These are phyloP conservation scores for Crossaster papposus DNA, from an alignment of 53 echinoderm and acorn worm species.

Conservation along the genomic window DNA sequence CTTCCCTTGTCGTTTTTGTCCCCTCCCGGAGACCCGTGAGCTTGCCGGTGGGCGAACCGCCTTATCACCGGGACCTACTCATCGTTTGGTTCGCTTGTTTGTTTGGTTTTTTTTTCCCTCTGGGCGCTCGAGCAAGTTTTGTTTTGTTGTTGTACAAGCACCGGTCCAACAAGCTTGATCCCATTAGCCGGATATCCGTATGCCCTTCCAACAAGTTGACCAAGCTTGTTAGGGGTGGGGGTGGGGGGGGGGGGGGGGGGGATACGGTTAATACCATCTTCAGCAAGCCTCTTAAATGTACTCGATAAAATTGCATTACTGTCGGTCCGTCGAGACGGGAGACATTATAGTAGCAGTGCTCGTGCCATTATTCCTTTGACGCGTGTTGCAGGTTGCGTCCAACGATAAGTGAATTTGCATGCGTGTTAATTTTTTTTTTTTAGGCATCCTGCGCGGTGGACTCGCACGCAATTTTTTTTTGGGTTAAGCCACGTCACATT, in stretches of 20 bases:
- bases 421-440: neutral
- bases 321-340: constrained; percentile 33
- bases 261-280: too few species aligned
- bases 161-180: constrained; percentile 10
- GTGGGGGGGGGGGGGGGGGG: too few species aligned
- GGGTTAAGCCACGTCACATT: too few species aligned
- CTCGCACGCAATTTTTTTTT: too few species aligned
- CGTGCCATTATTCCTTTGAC: neutral
- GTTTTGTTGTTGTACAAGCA: neutral
- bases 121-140: constrained; percentile 13
- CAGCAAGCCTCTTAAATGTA: constrained; percentile 40
- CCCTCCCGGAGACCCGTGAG: constrained; percentile 43
- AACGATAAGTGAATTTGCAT: neutral
- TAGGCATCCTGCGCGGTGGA: too few species aligned
- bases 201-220: constrained; percentile 58
- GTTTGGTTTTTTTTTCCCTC: constrained; percentile 34
- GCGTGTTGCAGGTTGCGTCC: neutral
- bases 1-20: neutral
- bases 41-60: constrained; percentile 24
- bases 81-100: too few species aligned
- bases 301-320: constrained; percentile 55
- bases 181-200: constrained; percentile 20
- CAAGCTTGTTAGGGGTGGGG: constrained; percentile 59
- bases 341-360: neutral
- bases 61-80: constrained; percentile 33